A percentile compares a stretch with the other conserved stretches of the same genome.
phyloP scores from a whole-genome alignment of 2,888 invertebrate species.

The Apodemia duryi region DNA sequence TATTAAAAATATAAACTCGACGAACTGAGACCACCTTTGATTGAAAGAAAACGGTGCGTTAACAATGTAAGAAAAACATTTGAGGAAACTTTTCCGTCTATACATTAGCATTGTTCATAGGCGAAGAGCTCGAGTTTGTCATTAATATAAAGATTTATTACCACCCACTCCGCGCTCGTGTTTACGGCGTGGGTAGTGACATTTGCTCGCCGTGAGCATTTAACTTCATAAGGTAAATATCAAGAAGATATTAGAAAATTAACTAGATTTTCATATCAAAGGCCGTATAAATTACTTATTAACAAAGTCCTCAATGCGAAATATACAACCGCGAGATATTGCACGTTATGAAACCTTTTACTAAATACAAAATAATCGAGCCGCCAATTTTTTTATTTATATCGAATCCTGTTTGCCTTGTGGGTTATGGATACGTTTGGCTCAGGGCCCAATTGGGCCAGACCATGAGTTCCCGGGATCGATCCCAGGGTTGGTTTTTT shows the following conservation, averaged over 20 bases:
- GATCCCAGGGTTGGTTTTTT: too few relatives aligned
- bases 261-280: background rate
- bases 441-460: too few relatives aligned
- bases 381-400: too few relatives aligned
- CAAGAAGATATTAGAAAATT: conserved; percentile 14
- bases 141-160: background rate
- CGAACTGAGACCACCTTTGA: too few relatives aligned
- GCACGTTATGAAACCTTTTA: background rate
- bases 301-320: background rate
- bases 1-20: too few relatives aligned
- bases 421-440: too few relatives aligned
- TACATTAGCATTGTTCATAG: background rate
- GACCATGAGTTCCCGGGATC: too few relatives aligned
- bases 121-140: background rate
- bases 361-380: too few relatives aligned
- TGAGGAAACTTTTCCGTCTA: too few relatives aligned
- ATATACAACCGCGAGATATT: background rate
- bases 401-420: too few relatives aligned
- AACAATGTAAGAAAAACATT: background rate
- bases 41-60: too few relatives aligned
- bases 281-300: conserved; percentile 2
- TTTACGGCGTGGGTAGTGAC: conserved; percentile 19
- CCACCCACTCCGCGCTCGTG: background rate
- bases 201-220: conserved; percentile 17
- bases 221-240: conserved; percentile 15